Percentiles rank a stretch among this genome's conserved stretches.
These are phyloP conservation scores for Entomyzon cyanotis DNA, from an alignment of 2,113 vertebrate species.

Conservation along the genomic window DNA sequence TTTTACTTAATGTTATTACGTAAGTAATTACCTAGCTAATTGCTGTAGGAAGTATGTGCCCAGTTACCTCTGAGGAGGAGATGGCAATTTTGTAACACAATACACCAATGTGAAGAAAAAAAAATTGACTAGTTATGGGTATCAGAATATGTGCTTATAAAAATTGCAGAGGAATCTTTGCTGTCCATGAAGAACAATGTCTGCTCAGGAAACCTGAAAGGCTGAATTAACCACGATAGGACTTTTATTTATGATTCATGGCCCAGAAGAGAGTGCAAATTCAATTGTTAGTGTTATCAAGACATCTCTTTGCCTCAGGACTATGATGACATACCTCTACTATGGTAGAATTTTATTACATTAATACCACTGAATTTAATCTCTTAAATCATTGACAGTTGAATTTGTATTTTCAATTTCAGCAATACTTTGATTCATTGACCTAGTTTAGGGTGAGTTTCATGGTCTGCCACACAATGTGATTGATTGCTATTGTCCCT, in stretches of 20 bases:
- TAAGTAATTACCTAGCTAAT: neutral
- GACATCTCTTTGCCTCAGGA: neutral
- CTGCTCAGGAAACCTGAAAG: neutral
- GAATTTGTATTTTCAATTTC: neutral
- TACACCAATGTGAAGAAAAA: neutral
- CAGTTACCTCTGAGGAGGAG: neutral
- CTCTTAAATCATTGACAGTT: neutral
- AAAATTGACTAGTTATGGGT: neutral
- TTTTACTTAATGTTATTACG: neutral
- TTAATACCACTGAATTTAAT: neutral
- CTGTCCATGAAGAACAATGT: neutral
- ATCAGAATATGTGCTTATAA: neutral
- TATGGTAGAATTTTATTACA: constrained; percentile 7
- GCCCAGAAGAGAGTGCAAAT: neutral
- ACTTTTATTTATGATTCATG: constrained; percentile 1
- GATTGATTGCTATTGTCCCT: neutral
- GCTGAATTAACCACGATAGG: neutral
- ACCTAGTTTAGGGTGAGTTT: neutral
- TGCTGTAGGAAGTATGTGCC: neutral
- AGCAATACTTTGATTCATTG: neutral
- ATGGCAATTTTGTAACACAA: neutral
- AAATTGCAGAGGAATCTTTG: neutral
- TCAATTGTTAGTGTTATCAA: constrained; percentile 15
- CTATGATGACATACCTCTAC: neutral
- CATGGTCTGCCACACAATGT: neutral